These are phyloP conservation scores for Pelusios castaneus DNA, from an alignment of 2,113 vertebrate genomes.

Conservation along the genomic window DNA sequence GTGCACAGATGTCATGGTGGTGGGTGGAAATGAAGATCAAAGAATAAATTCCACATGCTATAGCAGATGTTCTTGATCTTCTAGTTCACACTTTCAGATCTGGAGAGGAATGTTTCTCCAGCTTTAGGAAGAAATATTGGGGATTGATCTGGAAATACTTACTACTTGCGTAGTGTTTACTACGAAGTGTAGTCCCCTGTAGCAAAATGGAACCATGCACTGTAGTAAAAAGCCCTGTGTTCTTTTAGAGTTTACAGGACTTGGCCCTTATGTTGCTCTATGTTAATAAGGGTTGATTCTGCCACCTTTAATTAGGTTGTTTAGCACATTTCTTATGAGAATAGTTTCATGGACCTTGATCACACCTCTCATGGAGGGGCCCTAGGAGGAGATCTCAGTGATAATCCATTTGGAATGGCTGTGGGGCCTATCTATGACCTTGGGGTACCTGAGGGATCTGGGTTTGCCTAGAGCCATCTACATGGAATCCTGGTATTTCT, in stretches of 20 bases:
- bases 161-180: neutral
- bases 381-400: neutral
- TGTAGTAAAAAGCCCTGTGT: neutral
- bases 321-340: neutral
- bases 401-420: neutral
- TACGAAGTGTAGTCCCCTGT: neutral
- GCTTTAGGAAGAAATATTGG: neutral
- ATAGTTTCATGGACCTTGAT: neutral
- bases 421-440: neutral
- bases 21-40: neutral
- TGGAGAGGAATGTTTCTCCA: neutral
- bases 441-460: neutral
- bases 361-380: neutral
- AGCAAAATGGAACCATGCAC: neutral
- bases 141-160: neutral
- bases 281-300: neutral
- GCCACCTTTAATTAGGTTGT: neutral
- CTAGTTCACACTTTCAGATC: neutral
- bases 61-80: neutral
- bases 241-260: neutral
- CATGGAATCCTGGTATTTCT: neutral
- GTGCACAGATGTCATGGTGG: neutral
- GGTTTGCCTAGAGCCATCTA: neutral
- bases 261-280: neutral
- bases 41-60: neutral